Evolutionary conservation across 2,797 vertebrate species (phyloP).

Genomic region (Epinephelus coioides): DNA sequence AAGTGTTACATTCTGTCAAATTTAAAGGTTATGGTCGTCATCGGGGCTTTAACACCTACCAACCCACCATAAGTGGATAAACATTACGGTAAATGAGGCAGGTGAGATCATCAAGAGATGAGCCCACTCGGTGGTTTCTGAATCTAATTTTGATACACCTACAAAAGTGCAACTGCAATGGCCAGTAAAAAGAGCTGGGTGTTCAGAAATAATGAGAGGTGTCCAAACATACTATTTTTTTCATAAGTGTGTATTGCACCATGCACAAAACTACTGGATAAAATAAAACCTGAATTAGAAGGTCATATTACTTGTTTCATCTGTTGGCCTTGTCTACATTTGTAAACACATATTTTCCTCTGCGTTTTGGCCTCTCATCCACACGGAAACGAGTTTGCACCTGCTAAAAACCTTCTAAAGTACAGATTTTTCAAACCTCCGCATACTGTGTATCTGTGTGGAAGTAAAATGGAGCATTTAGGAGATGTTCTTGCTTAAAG

Average conservation of each 20-base stretch:
- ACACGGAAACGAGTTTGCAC: too few relatives aligned
- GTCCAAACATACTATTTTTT: not conserved
- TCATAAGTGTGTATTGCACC: too few relatives aligned
- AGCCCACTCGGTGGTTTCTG: conserved; percentile 16
- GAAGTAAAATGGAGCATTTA: too few relatives aligned
- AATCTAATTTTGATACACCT: not conserved
- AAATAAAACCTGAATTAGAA: not conserved
- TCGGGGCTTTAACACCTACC: not conserved
- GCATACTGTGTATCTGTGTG: too few relatives aligned
- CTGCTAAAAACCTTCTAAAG: too few relatives aligned
- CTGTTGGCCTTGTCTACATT: not conserved
- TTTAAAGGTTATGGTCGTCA: not conserved
- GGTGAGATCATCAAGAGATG: not conserved
- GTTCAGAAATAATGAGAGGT: not conserved
- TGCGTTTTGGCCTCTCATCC: too few relatives aligned
- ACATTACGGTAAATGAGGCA: not conserved
- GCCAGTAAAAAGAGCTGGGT: not conserved
- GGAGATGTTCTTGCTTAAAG: too few relatives aligned
- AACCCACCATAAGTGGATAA: not conserved
- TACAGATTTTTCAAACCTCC: too few relatives aligned
- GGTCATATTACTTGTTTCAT: not conserved
- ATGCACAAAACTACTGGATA: not conserved
- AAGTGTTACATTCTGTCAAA: not conserved
- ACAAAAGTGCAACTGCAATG: not conserved
- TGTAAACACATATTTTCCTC: too few relatives aligned